Evolutionary conservation across 2,113 vertebrate genomes (phyloP).

Genomic region (Esox niger): DNA sequence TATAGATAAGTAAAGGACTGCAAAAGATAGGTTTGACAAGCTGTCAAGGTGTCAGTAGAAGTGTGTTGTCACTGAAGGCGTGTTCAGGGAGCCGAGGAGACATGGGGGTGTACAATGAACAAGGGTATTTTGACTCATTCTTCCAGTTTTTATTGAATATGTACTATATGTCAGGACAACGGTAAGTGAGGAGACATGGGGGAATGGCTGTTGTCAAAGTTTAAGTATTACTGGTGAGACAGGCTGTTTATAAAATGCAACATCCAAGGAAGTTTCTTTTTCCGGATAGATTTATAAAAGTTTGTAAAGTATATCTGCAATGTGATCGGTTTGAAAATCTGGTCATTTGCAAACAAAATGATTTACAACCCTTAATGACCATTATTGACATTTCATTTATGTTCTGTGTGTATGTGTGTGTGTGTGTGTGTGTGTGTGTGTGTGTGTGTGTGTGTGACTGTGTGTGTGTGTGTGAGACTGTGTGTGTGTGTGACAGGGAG

Average conservation of each 20-base stretch:
- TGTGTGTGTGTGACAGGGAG: conserved; percentile 33
- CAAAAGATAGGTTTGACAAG: conserved; percentile 13
- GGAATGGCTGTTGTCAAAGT: not conserved
- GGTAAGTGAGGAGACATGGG: not conserved
- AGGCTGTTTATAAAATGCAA: too few species aligned
- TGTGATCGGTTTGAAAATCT: too few species aligned
- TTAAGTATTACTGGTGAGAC: not conserved
- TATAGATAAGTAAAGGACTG: conserved; percentile 15
- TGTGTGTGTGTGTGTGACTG: too few species aligned
- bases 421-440: too few species aligned
- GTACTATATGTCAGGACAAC: not conserved
- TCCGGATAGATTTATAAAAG: too few species aligned
- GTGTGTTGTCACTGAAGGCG: not conserved
- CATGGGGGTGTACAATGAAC: conserved; percentile 55
- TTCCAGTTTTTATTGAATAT: not conserved
- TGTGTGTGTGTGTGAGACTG: too few species aligned
- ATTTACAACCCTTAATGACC: too few species aligned
- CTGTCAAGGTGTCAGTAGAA: conserved; percentile 9
- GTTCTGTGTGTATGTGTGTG: too few species aligned
- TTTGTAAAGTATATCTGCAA: too few species aligned
- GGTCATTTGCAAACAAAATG: too few species aligned
- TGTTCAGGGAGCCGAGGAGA: conserved; percentile 23
- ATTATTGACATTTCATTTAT: too few species aligned
- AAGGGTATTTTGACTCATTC: conserved; percentile 36
- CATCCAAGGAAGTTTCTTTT: too few species aligned